Base-by-base conservation (phyloP, 2,888 invertebrate genomes). In the Notocelia uddmanniana region DNA sequence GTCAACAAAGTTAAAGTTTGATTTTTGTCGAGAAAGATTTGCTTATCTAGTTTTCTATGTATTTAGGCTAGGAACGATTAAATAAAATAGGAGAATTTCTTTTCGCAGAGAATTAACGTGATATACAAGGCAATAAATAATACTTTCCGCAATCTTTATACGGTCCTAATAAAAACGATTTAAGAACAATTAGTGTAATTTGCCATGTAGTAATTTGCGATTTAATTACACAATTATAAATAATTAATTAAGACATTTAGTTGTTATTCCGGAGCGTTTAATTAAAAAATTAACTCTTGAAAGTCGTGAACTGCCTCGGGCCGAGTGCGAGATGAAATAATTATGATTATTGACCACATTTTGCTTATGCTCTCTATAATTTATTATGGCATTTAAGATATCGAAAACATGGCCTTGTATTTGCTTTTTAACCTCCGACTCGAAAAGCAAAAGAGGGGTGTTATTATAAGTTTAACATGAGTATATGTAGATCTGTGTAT, bases 341-440 rank as follows among this genome's bases (percentile, higher is more conserved):
- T 64, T 48, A 70, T 70, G 41, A 26, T 66, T 66, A 66, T 64
- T 34, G 31, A 15, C 41, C 19, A 19, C 26, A 50, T 23, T 57
- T 26, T n/a, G n/a, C n/a, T 45, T 26, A 50, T 52, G 9, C 9
- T 31, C 41, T 31, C 19, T 69, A 52, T 66, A 66, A 70, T 70
- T 70, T 45, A 70, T 70, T 66, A 70, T 70, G 70, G 52, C 70
- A 70, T 70, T 70, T 59, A 57, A 66, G 21, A 50, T 26, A 55
- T 55, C 15, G 55, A 41, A 64, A 59, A 15, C 18, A 41, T 21
- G 37, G 41, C 19, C 19, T 63, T 21, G n/a, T 37, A n/a, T n/a
- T n/a, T n/a, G n/a, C n/a, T n/a, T n/a, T n/a, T n/a, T n/a, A n/a
- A n/a, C n/a, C n/a, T n/a, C n/a, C n/a, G n/a, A n/a, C n/a, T n/a